phyloP scores from a whole-genome alignment of 1,140 invertebrate genomes.

The Orius laevigatus region DNA sequence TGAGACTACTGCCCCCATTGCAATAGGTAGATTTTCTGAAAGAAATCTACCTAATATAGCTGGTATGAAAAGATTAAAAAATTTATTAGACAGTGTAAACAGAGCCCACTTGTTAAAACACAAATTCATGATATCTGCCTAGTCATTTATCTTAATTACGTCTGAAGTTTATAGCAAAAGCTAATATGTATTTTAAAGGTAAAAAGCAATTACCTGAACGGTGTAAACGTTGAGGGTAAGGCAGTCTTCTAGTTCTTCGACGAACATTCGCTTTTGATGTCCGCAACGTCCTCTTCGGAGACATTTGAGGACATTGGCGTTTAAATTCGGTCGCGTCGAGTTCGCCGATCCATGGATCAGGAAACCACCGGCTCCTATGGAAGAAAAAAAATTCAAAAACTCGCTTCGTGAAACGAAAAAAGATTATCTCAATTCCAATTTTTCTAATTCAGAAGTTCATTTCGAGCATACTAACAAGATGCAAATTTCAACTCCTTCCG shows the following conservation, averaged over 20 bases:
- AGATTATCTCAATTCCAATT: neutral
- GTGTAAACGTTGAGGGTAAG: constrained; percentile 19
- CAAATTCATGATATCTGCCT: too few species aligned
- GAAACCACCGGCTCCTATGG: constrained; percentile 13
- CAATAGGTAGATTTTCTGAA: too few species aligned
- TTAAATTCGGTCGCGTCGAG: constrained; percentile 15
- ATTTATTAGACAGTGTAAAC: too few species aligned
- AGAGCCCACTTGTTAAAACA: too few species aligned
- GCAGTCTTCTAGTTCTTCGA: constrained; percentile 18
- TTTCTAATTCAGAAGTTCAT: neutral
- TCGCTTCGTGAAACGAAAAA: too few species aligned
- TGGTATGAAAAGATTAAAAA: too few species aligned
- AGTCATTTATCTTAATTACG: too few species aligned
- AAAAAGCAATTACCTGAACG: constrained; percentile 13
- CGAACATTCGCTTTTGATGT: constrained; percentile 3
- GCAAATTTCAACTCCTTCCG: too few species aligned
- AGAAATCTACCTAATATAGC: too few species aligned
- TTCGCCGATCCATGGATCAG: constrained; percentile 9
- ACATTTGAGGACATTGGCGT: constrained; percentile 18
- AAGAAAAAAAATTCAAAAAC: neutral
- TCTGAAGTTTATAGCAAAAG: too few species aligned
- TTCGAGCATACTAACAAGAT: too few species aligned
- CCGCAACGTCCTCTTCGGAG: constrained; percentile 8
- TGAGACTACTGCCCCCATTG: too few species aligned
- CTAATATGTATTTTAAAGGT: neutral